Base-by-base conservation (phyloP, 2,797 vertebrate genomes). In the Myiotriccus ornatus region DNA sequence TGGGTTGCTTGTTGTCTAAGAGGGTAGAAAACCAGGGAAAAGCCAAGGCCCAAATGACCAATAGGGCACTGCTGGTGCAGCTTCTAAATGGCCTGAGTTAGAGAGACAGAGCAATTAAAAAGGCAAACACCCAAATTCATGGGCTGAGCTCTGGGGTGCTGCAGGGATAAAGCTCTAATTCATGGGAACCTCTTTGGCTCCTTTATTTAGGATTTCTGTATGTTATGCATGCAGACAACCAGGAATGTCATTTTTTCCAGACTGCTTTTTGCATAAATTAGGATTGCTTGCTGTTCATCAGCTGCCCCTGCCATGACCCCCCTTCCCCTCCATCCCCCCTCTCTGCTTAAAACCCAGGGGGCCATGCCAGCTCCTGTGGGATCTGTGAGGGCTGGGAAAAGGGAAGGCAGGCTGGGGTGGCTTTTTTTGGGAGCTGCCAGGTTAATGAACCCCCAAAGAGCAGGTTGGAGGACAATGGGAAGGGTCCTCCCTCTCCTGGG, bases 131-230 rank as follows among this genome's bases (percentile, higher is more conserved):
- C 85, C 94, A 71, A 81, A 93, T 44, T 82, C 93, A 85, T 13
- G 84, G 81, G 73, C 93, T 89, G 17, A 80, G 96, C 84, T 92
- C 88, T 60, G 95, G 63, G 78, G 73, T 91, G 94, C 84, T 82
- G 89, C 41, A 55, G 74, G 91, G 97, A 98, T 97, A 98, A 97
- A 97, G 97, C 37, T 94, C 93, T 90, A 83, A 98, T 98, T 98
- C 97, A 97, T 93, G 47, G 68, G 7, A 81, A 63, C 75, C 3
- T 96, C 96, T 96, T 97, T 96, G 95, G 95, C 88, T 87, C 87
- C 94, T 96, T 97, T 96, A 95, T 97, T 97, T 94, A 80, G 94
- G 55, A 87, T 77, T 92, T 93, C 73, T 94, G 35, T 35, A 57
- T 87, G 76, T 94, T 85, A 87, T 87, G 93, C 87, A 96, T 95